phyloP scores from a whole-genome alignment of 2,888 invertebrate genomes.

The Cordylochernes scorpioides region DNA sequence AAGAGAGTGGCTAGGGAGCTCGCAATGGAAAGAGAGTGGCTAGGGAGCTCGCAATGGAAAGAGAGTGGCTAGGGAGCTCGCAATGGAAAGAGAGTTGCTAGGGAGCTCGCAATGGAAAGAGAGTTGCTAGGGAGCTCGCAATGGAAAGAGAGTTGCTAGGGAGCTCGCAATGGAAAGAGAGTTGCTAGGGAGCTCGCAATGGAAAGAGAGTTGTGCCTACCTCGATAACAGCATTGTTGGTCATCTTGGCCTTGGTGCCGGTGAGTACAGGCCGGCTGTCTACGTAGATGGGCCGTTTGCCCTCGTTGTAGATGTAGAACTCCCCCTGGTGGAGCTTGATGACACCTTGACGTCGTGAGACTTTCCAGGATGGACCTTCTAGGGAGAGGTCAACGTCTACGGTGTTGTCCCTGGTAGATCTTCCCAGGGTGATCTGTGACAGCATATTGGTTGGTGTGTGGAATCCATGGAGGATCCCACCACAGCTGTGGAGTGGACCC shows the following conservation, averaged over 20 bases:
- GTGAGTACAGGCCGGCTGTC: conserved; percentile 67
- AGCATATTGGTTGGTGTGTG: conserved; percentile 1
- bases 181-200: too few species aligned
- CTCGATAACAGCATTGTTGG: conserved; percentile 82
- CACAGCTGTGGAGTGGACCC: conserved; percentile 1
- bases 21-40: too few species aligned
- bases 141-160: too few species aligned
- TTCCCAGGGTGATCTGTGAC: conserved; percentile 56
- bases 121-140: too few species aligned
- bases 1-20: too few species aligned
- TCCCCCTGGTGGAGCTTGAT: conserved; percentile 72
- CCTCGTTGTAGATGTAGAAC: conserved; percentile 80
- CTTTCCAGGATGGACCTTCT: conserved; percentile 79
- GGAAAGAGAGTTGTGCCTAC: too few species aligned
- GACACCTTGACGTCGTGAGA: conserved; percentile 71
- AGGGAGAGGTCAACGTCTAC: conserved; percentile 79
- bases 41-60: too few species aligned
- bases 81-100: too few species aligned
- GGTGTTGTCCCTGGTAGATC: conserved; percentile 55
- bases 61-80: too few species aligned
- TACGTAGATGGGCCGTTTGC: conserved; percentile 73
- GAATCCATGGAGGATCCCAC: conserved; percentile 3
- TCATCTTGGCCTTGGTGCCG: conserved; percentile 57
- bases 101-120: too few species aligned
- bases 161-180: too few species aligned